A percentile compares a stretch with the other conserved stretches of the same genome.
These are phyloP conservation scores for Sisyra terminalis DNA, from an alignment of 2,888 invertebrate genomes.

Conservation along the genomic window DNA sequence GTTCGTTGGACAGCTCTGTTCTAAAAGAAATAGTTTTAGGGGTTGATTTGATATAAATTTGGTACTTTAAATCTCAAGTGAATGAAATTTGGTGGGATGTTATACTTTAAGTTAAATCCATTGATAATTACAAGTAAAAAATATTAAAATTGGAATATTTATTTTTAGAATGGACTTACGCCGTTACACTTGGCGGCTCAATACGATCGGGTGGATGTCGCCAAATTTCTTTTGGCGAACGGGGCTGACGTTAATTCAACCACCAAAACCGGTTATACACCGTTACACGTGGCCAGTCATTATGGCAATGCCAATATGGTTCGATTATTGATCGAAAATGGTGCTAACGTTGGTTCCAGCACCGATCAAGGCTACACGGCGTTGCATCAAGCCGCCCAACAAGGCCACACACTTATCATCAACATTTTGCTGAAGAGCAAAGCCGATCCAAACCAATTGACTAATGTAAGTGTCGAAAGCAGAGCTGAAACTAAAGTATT, in stretches of 20 bases:
- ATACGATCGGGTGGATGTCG: slow-evolving; percentile 81
- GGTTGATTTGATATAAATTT: no score
- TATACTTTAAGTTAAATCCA: no score
- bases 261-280: slow-evolving; percentile 82
- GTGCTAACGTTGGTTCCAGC: slow-evolving; percentile 68
- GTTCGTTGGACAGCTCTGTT: no score
- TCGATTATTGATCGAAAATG: slow-evolving; percentile 71
- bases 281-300: slow-evolving; percentile 92
- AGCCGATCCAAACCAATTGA: slow-evolving; percentile 88
- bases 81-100: no score
- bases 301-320: slow-evolving; percentile 92
- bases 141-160: slow-evolving; percentile 5
- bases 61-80: no score
- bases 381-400: slow-evolving; percentile 95
- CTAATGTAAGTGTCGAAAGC: slow-evolving; percentile 62
- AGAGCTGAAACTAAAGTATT: background rate
- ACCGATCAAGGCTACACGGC: slow-evolving; percentile 82
- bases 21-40: no score
- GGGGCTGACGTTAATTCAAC: slow-evolving; percentile 56
- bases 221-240: slow-evolving; percentile 60
- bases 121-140: no score
- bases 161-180: slow-evolving; percentile 64
- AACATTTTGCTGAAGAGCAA: slow-evolving; percentile 80
- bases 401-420: slow-evolving; percentile 92
- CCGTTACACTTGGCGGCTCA: slow-evolving; percentile 91